Percentiles rank a stretch among this genome's conserved stretches.
Evolutionary conservation across 2,888 invertebrate species (phyloP).

Genomic region (Scelioninae gen. 1): DNA sequence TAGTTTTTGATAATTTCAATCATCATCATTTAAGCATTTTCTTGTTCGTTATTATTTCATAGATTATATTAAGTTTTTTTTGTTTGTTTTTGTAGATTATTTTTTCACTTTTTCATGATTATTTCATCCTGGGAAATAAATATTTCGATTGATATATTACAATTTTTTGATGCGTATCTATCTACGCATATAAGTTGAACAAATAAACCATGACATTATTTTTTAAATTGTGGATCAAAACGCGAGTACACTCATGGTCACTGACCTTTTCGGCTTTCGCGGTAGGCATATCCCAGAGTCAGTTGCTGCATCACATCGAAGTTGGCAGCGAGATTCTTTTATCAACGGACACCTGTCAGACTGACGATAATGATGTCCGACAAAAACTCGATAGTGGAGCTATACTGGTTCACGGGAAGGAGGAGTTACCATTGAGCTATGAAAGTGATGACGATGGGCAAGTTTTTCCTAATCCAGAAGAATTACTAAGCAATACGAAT

Average conservation of each 20-base stretch:
- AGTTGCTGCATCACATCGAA: constrained; percentile 80
- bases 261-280: constrained; percentile 71
- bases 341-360: constrained; percentile 80
- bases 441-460: constrained; percentile 79
- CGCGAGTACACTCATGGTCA: constrained; percentile 69
- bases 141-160: too few relatives aligned
- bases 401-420: constrained; percentile 87
- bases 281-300: constrained; percentile 66
- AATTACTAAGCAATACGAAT: constrained; percentile 49
- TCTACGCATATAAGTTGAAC: not conserved
- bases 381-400: constrained; percentile 85
- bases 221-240: constrained; percentile 47
- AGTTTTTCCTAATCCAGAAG: not conserved
- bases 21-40: too few relatives aligned
- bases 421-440: constrained; percentile 88
- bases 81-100: too few relatives aligned
- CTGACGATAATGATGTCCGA: constrained; percentile 82
- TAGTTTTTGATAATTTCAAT: too few relatives aligned
- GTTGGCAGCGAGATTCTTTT: constrained; percentile 83
- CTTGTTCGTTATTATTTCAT: too few relatives aligned
- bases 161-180: too few relatives aligned
- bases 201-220: constrained; percentile 37
- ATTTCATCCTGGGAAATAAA: too few relatives aligned
- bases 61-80: too few relatives aligned
- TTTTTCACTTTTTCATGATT: too few relatives aligned